These are phyloP conservation scores for Odontocolon sp. DNA, from an alignment of 2,888 invertebrate species.

Conservation along the genomic window DNA sequence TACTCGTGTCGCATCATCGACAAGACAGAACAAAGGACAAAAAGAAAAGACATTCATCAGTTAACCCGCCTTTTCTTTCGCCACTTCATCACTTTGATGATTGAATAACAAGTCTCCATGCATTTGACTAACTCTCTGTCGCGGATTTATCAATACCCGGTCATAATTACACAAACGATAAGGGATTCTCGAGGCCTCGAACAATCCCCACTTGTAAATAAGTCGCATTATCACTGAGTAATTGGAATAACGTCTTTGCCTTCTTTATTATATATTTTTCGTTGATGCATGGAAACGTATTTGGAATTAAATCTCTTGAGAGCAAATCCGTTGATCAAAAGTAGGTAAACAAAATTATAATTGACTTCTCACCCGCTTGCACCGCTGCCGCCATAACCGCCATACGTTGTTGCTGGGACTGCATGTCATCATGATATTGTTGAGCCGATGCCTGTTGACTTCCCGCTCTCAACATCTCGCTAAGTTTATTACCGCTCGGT, in stretches of 20 bases:
- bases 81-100: no score
- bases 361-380: conserved; percentile 73
- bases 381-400: conserved; percentile 80
- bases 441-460: conserved; percentile 78
- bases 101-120: not conserved
- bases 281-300: no score
- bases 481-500: conserved; percentile 79
- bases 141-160: no score
- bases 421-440: conserved; percentile 83
- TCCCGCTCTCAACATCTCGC: conserved; percentile 79
- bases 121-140: no score
- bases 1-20: conserved; percentile 50
- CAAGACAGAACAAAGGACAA: no score
- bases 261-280: no score
- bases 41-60: no score
- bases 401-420: conserved; percentile 83
- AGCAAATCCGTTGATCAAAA: not conserved
- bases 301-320: not conserved
- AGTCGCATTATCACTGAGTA: not conserved
- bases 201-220: no score
- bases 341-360: not conserved
- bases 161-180: no score
- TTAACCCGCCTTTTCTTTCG: no score
- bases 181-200: no score
- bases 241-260: not conserved